phyloP scores from a whole-genome alignment of 1,140 invertebrate genomes.

The Dinoponera quadriceps region DNA sequence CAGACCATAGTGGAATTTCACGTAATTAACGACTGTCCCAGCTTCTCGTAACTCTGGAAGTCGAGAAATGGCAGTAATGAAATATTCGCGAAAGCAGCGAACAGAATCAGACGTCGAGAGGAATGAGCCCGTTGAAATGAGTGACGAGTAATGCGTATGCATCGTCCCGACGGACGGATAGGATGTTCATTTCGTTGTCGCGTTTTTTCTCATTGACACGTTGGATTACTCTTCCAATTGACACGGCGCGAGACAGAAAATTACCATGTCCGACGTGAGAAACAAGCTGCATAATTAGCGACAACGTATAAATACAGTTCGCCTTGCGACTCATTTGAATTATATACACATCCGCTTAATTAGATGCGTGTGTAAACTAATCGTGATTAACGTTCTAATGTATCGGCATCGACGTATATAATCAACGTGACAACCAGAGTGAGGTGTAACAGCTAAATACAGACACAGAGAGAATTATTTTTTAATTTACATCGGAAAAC shows the following conservation, averaged over 20 bases:
- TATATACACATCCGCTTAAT: background rate
- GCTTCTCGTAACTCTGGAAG: constrained; percentile 28
- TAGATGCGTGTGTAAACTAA: background rate
- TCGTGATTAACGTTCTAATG: background rate
- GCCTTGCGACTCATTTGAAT: background rate
- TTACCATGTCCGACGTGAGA: background rate
- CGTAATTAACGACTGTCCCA: constrained; percentile 63
- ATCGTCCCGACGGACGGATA: constrained; percentile 44
- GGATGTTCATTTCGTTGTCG: background rate
- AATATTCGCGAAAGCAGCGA: constrained; percentile 53
- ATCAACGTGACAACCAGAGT: background rate
- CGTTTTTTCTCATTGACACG: constrained; percentile 36
- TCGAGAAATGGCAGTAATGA: constrained; percentile 52
- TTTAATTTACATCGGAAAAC: constrained; percentile 14
- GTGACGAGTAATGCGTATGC: constrained; percentile 58
- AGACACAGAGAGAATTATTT: background rate
- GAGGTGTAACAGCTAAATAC: background rate
- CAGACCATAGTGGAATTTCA: constrained; percentile 21
- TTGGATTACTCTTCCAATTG: constrained; percentile 26
- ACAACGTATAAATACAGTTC: background rate
- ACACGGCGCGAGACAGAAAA: constrained; percentile 8
- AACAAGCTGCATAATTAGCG: constrained; percentile 25
- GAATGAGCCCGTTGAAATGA: constrained; percentile 56
- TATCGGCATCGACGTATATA: too few species aligned
- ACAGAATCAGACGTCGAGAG: constrained; percentile 31